phyloP scores from a whole-genome alignment of 2,797 vertebrate species.

The Sparus aurata region DNA sequence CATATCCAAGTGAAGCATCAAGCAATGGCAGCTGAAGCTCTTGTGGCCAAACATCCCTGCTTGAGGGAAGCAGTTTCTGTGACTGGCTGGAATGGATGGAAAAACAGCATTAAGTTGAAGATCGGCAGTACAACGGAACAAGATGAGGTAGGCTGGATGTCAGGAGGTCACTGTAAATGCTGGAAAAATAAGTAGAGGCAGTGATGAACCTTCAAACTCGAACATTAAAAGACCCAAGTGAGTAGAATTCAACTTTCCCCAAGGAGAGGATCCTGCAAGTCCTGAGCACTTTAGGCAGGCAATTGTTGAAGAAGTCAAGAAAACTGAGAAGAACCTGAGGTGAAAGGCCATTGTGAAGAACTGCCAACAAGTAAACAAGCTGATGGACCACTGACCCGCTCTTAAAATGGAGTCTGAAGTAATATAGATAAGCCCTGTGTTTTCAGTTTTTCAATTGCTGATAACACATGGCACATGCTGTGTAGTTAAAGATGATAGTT shows the following conservation, averaged over 20 bases:
- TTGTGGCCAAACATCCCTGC: conserved; percentile 35
- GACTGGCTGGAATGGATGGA: conserved; percentile 57
- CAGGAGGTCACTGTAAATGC: conserved; percentile 56
- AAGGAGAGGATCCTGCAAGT: conserved; percentile 31
- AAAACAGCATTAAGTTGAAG: conserved; percentile 59
- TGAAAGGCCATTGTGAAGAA: conserved; percentile 29
- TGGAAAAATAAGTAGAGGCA: conserved; percentile 50
- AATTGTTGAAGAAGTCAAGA: conserved; percentile 39
- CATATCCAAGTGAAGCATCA: too few relatives aligned
- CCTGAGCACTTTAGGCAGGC: conserved; percentile 26
- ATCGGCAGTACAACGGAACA: conserved; percentile 56
- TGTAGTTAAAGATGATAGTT: too few relatives aligned
- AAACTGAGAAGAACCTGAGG: conserved; percentile 32
- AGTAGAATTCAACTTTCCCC: conserved; percentile 43
- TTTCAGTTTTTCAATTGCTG: too few relatives aligned
- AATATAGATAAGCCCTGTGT: too few relatives aligned
- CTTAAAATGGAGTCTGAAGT: conserved; percentile 26
- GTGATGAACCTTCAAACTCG: conserved; percentile 39
- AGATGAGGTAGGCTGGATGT: conserved; percentile 55
- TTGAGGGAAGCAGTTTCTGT: conserved; percentile 49
- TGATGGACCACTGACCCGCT: conserved; percentile 43
- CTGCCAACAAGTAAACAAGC: conserved; percentile 33
- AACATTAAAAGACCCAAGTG: conserved; percentile 47
- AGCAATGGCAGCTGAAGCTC: conserved; percentile 42
- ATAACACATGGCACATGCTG: too few relatives aligned